Evolutionary conservation across 2,113 vertebrate species (phyloP).

Genomic region (Xyrauchen texanus): DNA sequence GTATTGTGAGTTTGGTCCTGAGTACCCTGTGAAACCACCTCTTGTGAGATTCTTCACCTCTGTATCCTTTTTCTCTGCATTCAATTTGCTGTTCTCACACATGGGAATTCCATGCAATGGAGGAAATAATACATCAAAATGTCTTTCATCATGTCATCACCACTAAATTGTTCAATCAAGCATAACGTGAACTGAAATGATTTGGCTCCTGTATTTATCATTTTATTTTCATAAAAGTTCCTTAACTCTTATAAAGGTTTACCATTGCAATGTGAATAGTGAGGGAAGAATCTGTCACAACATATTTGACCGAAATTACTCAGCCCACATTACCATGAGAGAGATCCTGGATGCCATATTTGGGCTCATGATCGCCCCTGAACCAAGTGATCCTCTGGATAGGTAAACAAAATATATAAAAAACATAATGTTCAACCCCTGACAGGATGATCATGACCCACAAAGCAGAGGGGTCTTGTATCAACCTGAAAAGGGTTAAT

Average conservation of each 20-base stretch:
- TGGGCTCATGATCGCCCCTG: slow-evolving; percentile 69
- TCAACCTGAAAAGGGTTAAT: no score
- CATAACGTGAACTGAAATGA: no score
- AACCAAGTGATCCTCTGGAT: slow-evolving; percentile 69
- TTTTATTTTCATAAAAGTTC: not conserved
- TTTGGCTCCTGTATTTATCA: no score
- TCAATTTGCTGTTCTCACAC: not conserved
- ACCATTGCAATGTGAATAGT: slow-evolving; percentile 72
- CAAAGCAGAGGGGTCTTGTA: no score
- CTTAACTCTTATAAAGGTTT: slow-evolving; percentile 61
- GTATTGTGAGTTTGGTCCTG: slow-evolving; percentile 66
- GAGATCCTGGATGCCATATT: slow-evolving; percentile 67
- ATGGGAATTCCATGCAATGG: no score
- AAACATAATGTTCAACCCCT: no score
- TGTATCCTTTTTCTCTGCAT: slow-evolving; percentile 61
- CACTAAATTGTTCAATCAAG: not conserved
- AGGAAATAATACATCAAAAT: no score
- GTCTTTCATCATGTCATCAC: no score
- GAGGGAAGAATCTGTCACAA: slow-evolving; percentile 71
- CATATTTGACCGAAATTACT: slow-evolving; percentile 70
- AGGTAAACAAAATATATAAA: slow-evolving; percentile 51
- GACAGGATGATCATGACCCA: no score
- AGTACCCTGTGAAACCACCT: slow-evolving; percentile 70
- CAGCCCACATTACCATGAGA: slow-evolving; percentile 66
- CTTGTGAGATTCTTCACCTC: slow-evolving; percentile 63